Percentiles rank a stretch among this genome's conserved stretches.
These are phyloP conservation scores for Pangasius krempfi DNA, from an alignment of 2,797 vertebrate genomes.

Conservation along the genomic window DNA sequence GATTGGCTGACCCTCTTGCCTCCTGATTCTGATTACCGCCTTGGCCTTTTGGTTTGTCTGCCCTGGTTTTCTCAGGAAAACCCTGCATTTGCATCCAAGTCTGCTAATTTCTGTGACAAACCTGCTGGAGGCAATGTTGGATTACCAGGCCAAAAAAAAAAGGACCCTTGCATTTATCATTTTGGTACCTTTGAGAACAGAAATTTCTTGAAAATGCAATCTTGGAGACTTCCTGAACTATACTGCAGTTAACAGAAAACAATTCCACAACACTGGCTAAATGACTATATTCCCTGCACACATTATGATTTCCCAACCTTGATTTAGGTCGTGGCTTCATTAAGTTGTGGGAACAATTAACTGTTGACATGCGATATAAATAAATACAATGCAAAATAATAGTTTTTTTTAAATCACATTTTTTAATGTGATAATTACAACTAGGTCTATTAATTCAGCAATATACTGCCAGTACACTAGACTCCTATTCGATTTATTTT, in stretches of 20 bases:
- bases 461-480: not conserved
- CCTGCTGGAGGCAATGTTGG: not conserved
- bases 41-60: slow-evolving; percentile 5
- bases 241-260: too few species aligned
- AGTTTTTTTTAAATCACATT: not conserved
- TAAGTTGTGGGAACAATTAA: not conserved
- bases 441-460: not conserved
- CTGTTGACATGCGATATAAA: not conserved
- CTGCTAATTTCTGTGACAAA: not conserved
- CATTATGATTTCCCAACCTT: not conserved
- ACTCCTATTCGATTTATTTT: not conserved
- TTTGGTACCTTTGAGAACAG: not conserved
- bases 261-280: not conserved
- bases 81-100: not conserved
- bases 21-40: slow-evolving; percentile 21
- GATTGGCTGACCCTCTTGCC: slow-evolving; percentile 10
- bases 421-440: not conserved
- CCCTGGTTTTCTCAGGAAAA: not conserved
- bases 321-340: not conserved
- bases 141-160: not conserved
- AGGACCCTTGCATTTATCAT: not conserved
- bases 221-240: not conserved
- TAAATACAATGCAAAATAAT: not conserved
- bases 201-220: not conserved
- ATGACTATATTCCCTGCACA: not conserved